These are phyloP conservation scores for Morinoia aosen DNA, from an alignment of 2,888 invertebrate genomes.

Conservation along the genomic window DNA sequence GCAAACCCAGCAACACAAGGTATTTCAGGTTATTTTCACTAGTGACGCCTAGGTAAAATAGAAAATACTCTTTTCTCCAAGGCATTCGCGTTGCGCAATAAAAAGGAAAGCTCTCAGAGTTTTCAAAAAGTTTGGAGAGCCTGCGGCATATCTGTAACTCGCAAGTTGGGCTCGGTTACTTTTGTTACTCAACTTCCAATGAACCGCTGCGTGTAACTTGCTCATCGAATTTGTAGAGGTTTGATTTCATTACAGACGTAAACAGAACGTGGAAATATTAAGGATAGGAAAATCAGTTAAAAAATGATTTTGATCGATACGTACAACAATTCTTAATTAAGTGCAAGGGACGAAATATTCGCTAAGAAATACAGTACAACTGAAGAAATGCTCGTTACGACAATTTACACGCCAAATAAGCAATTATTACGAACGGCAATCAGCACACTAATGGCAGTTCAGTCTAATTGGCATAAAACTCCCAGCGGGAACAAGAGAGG, in stretches of 20 bases:
- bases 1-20: too few relatives aligned
- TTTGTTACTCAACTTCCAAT: background rate
- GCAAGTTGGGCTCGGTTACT: background rate
- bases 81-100: background rate
- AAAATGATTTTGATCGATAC: background rate
- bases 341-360: too few relatives aligned
- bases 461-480: too few relatives aligned
- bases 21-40: too few relatives aligned
- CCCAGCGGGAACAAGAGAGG: too few relatives aligned
- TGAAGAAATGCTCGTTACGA: background rate
- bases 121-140: background rate
- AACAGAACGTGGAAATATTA: background rate
- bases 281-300: background rate
- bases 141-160: background rate
- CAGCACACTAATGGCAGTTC: too few relatives aligned
- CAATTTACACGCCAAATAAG: too few relatives aligned
- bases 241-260: background rate
- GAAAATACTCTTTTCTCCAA: too few relatives aligned
- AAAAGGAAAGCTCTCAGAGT: background rate
- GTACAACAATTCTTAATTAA: too few relatives aligned
- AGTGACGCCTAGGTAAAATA: too few relatives aligned
- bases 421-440: too few relatives aligned
- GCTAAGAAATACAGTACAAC: too few relatives aligned
- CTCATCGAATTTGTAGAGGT: background rate
- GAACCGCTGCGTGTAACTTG: background rate